Evolutionary conservation across 2,113 vertebrate species (phyloP), one percentile per base, ranked within the genome.

Genomic region (Brevimyrus niger): DNA sequence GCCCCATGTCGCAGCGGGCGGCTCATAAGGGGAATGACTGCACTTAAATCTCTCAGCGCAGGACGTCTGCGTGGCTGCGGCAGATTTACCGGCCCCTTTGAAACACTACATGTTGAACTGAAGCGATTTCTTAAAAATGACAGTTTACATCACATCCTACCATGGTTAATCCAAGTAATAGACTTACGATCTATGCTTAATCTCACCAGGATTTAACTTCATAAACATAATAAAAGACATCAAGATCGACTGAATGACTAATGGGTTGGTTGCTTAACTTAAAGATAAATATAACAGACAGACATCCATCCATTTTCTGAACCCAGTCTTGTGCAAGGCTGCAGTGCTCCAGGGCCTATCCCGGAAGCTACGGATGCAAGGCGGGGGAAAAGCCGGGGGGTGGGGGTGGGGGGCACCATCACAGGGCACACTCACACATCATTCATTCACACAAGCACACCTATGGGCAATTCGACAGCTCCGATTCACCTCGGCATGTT

Each of bases 1-100:
- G 48, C 47, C 23, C 31, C 88, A 80, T 31, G 35, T 42, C 42
- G 92, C 93, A 93, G 86, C 90, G 89, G 90, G 91, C 82, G 89
- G 90, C 90, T 93, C 91, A 89, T 42, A 48, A 69, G 90, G 91
- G 53, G 80, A 93, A 38, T 88, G 82, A 55, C 89, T 61, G 50
- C 87, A 90, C 90, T 90, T 88, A 90, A 89, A 88, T 65, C 69
- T 88, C 89, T 87, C 31, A 87, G 89, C 48, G 47, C n/a, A 61
- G 86, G 19, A 55, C 15, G 19, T 35, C 87, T 88, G 23, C 47
- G 17, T 15, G 47, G n/a, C 87, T 38, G 90, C 38, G 88, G 91
- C 89, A 90, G 89, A 88, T 88, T 90, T 87, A 90, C 91, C 82
- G 87, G 87, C 88, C 85, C 0, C 35, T 90, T 91, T 92, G 84